Evolutionary conservation across 2,113 vertebrate species (phyloP), one percentile per base, ranked within the genome.

Genomic region (Silurus glanis): DNA sequence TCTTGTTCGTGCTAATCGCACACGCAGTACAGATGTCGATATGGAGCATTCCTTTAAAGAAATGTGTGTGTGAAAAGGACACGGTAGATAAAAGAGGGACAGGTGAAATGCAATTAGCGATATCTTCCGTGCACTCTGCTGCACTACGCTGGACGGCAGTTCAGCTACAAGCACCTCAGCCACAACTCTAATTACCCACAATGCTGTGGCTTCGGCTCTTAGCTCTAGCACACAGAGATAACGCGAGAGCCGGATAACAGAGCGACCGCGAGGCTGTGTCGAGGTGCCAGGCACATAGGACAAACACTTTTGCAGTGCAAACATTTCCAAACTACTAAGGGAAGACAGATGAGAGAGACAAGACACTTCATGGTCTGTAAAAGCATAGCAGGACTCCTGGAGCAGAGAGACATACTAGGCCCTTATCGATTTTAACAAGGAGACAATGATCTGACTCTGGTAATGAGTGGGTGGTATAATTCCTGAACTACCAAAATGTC

Each of bases 71-170:
- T 12, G 5, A 47, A 14, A 14, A 37, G 16, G 25, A 23, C 28
- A 45, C 12, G 10, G 79, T 4, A 81, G 21, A 81, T 81, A 61
- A 14, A 62, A 81, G 19, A 81, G 2, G 2, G 59, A 81, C 75
- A 37, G 62, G 47, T 55, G 62, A 90, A 93, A 88, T 87, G 79
- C 90, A 93, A 93, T 93, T 93, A 94, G 92, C 90, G 90, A 89
- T 89, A 91, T 90, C 85, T 92, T 84, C 62, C 82, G 89, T 66
- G 37, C 62, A 28, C 49, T 25, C 67, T 37, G 37, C 82, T 75
- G 75, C 82, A 71, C 79, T 83, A 84, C 74, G 84, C 61, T 58
- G 69, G 53, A 88, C 85, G 55, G 76, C 10, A 86, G 82, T 58
- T 25, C 78, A 72, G 86, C 89, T 53, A 79, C 66, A 83, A 83